Percentiles rank a stretch among this genome's conserved stretches.
Conservation (phyloP, 2,797 vertebrate genomes). For the Artibeus jamaicensis region DNA sequence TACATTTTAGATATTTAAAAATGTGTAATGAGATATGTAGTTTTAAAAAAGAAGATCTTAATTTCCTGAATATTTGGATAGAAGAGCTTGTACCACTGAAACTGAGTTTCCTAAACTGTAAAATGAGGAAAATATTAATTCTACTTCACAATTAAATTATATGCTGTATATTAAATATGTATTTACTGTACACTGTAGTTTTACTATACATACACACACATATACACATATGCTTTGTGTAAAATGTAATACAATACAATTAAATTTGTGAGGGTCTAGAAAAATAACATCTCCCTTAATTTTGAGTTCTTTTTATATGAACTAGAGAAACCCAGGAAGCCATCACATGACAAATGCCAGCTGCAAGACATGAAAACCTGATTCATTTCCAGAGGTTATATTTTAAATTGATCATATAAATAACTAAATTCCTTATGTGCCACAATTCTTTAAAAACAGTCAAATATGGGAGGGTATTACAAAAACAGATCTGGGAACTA, state of each 20-base stretch:
- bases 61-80: not conserved
- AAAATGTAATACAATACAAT: not conserved
- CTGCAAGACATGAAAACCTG: not conserved
- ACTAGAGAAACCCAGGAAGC: not conserved
- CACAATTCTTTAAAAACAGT: conserved; percentile 12
- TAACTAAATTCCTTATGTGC: not conserved
- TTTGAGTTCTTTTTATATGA: not conserved
- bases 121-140: not conserved
- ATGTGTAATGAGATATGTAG: not conserved
- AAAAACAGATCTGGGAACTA: not conserved
- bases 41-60: not conserved
- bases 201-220: not conserved
- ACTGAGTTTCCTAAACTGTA: not conserved
- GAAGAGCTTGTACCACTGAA: not conserved
- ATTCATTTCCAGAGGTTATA: not conserved
- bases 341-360: not conserved
- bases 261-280: not conserved
- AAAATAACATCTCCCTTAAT: not conserved
- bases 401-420: not conserved
- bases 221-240: not conserved
- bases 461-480: not conserved
- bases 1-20: not conserved
- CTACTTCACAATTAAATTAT: not conserved
- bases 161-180: not conserved
- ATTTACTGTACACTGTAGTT: not conserved